Evolutionary conservation across 1,140 invertebrate genomes (phyloP).

Genomic region (Trichonephila inaurata): DNA sequence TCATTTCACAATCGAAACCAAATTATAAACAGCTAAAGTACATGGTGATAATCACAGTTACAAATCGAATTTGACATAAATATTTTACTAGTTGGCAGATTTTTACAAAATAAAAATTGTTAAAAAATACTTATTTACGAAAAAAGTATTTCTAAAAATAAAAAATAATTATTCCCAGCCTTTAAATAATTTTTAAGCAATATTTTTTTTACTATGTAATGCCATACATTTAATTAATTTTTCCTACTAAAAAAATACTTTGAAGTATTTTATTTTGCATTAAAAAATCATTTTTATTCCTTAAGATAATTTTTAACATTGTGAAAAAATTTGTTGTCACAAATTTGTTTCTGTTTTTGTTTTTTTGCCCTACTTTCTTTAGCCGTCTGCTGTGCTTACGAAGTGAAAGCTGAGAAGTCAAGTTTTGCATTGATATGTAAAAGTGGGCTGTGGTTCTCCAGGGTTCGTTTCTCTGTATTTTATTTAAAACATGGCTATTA

Average conservation of each 20-base stretch:
- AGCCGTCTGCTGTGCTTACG: conserved; percentile 68
- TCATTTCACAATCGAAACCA: not conserved
- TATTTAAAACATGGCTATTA: conserved; percentile 87
- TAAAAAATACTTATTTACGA: too few relatives aligned
- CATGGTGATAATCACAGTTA: not conserved
- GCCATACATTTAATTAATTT: not conserved
- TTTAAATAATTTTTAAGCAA: too few relatives aligned
- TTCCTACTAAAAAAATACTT: not conserved
- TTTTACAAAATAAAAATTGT: too few relatives aligned
- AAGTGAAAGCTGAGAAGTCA: conserved; percentile 69
- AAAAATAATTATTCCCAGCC: too few relatives aligned
- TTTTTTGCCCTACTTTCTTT: conserved; percentile 51
- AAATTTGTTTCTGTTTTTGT: conserved; percentile 46
- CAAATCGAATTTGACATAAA: not conserved
- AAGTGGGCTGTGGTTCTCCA: not conserved
- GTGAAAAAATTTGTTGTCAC: not conserved
- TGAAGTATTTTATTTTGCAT: not conserved
- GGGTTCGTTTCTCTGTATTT: not conserved
- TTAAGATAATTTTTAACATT: not conserved
- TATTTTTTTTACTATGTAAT: not conserved
- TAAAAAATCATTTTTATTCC: not conserved
- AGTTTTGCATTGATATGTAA: not conserved
- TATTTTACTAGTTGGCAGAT: too few relatives aligned
- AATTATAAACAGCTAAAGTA: not conserved
- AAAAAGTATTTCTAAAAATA: too few relatives aligned